A percentile compares a stretch with the other conserved stretches of the same genome.
These are phyloP conservation scores for Rhinichthys klamathensis DNA, from an alignment of 2,113 vertebrate genomes.

Conservation along the genomic window DNA sequence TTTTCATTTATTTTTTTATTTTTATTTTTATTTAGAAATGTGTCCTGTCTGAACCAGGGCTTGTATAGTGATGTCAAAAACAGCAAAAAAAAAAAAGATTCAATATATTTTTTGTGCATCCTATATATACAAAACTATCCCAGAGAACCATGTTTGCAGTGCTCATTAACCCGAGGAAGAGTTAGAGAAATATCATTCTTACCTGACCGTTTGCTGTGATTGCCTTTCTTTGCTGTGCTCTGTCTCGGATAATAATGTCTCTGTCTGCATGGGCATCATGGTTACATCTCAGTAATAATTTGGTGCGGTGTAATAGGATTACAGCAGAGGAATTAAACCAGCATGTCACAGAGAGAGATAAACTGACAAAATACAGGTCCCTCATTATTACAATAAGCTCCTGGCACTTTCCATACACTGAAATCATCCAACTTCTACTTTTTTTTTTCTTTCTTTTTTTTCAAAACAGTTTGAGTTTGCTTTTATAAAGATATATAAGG, in stretches of 20 bases:
- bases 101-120: background rate
- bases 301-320: slow-evolving; percentile 59
- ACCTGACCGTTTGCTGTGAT: slow-evolving; percentile 31
- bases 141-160: background rate
- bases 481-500: background rate
- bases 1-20: background rate
- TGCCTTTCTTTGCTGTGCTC: background rate
- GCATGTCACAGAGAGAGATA: background rate
- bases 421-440: background rate
- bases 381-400: background rate
- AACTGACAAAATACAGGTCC: background rate
- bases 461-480: background rate
- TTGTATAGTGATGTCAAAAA: background rate
- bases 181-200: slow-evolving; percentile 8
- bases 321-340: slow-evolving; percentile 42
- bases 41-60: background rate
- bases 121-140: background rate
- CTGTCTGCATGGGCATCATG: slow-evolving; percentile 40
- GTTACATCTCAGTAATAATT: slow-evolving; percentile 28
- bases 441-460: no score
- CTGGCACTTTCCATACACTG: background rate
- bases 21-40: no score
- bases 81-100: background rate
- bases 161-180: background rate
- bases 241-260: background rate